phyloP scores from a whole-genome alignment of 1,140 invertebrate species.

The Drosophila persimilis region DNA sequence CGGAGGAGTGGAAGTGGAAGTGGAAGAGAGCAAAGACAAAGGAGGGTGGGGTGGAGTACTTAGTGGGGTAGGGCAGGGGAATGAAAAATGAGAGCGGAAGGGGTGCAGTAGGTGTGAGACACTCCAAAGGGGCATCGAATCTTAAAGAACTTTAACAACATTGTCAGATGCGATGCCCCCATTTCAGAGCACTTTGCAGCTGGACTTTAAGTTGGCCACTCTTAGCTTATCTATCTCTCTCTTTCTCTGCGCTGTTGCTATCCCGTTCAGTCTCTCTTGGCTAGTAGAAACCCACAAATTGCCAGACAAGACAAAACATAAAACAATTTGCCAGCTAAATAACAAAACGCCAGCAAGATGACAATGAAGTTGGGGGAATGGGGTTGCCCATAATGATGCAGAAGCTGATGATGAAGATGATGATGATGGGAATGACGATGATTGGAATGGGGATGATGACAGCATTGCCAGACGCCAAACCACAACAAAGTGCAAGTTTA shows the following conservation, averaged over 20 bases:
- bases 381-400: conserved; percentile 10
- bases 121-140: too few species aligned
- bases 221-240: not conserved
- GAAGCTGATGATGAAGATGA: conserved; percentile 15
- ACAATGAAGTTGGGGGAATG: conserved; percentile 33
- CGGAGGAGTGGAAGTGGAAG: too few species aligned
- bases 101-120: too few species aligned
- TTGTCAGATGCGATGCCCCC: too few species aligned
- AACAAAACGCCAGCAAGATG: conserved; percentile 62
- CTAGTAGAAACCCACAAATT: conserved; percentile 51
- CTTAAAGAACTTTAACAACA: conserved; percentile 12
- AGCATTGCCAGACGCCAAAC: conserved; percentile 55
- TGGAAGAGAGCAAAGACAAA: too few species aligned
- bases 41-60: not conserved
- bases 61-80: too few species aligned
- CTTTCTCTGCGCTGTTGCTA: not conserved
- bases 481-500: conserved; percentile 79
- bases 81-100: too few species aligned
- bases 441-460: conserved; percentile 30
- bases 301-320: conserved; percentile 67
- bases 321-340: conserved; percentile 76
- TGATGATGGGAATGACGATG: not conserved
- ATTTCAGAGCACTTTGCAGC: not conserved
- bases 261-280: not conserved
- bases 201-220: conserved; percentile 21